Base-by-base conservation (phyloP, 92 coral and sea anemone species). In the Anthopleura xanthogrammica region DNA sequence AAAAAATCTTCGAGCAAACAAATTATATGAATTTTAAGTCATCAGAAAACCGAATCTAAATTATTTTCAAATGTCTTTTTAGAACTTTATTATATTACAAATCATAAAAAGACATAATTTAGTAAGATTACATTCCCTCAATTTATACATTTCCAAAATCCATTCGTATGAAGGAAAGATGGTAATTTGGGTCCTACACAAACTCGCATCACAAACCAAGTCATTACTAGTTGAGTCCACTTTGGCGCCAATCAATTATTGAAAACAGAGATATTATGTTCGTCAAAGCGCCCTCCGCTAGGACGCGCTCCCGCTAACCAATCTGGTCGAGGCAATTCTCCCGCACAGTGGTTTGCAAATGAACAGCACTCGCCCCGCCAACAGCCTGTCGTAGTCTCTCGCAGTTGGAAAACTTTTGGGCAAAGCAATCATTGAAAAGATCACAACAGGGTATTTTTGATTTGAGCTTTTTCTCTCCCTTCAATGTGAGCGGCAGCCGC, bases 381-480 rank as follows among this genome's bases (percentile, higher is more conserved):
- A 60, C 84, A 50, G 77, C 36, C 43, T 48, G 77, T 72, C 50
- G 56, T 23, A 75, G 10, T 43, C 5, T 79, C 52, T 41, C 84
- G n/a, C 84, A 66, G 84, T 81, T 81, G 84, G 84, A 54, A 70
- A 68, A 70, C 77, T 81, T 81, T 50, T 68, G 24, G 36, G 77
- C 74, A 68, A 60, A 80, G 84, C 84, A 81, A 81, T 81, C 74
- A 81, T 81, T 57, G 62, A 62, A 81, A 70, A 81, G 2, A 48
- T 81, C 84, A 52, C 84, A 55, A 70, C 66, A 65, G 84, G 84
- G 68, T 50, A 5, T 81, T 68, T 58, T n/a, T 29, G 66, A 68
- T 23, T 68, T 68, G 74, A 68, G 14, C 12, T 22, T 24, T 68
- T 23, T 68, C 36, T 65, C 20, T 8, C 74, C 41, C 74, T 23